phyloP scores from a whole-genome alignment of 2,888 invertebrate species.

The Myathropa florea region DNA sequence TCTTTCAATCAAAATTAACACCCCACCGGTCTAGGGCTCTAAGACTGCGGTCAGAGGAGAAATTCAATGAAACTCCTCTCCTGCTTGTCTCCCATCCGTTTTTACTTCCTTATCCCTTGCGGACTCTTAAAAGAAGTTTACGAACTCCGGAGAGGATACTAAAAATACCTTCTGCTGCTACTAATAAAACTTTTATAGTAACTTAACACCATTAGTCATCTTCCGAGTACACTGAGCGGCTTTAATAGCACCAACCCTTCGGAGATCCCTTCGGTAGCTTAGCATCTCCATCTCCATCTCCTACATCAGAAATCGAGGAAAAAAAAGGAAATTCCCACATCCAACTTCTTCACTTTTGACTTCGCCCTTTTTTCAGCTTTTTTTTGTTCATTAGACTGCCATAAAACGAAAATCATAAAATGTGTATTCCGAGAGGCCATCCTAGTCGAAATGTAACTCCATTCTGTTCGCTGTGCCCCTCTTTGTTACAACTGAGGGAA shows the following conservation, averaged over 20 bases:
- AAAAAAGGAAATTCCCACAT: slow-evolving; percentile 21
- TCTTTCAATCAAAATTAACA: background rate
- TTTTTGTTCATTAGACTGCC: slow-evolving; percentile 13
- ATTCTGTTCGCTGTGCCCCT: background rate
- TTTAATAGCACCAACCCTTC: slow-evolving; percentile 33
- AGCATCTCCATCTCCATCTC: background rate
- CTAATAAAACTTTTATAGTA: slow-evolving; percentile 58
- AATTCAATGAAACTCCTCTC: background rate
- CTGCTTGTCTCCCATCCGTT: background rate
- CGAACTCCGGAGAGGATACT: slow-evolving; percentile 9
- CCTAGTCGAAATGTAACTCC: slow-evolving; percentile 32
- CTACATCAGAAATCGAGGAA: background rate
- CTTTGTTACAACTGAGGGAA: background rate
- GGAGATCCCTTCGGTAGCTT: background rate
- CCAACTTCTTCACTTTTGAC: slow-evolving; percentile 38
- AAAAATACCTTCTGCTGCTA: slow-evolving; percentile 23
- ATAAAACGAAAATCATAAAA: slow-evolving; percentile 44
- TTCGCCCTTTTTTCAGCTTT: slow-evolving; percentile 1
- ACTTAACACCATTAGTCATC: slow-evolving; percentile 67
- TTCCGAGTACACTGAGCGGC: slow-evolving; percentile 32
- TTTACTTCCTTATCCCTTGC: background rate
- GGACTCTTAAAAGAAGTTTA: slow-evolving; percentile 14
- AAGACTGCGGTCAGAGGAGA: background rate
- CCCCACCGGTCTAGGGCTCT: background rate
- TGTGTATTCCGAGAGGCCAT: slow-evolving; percentile 30